phyloP scores from a whole-genome alignment of 2,113 vertebrate species.

The Heptranchias perlo region DNA sequence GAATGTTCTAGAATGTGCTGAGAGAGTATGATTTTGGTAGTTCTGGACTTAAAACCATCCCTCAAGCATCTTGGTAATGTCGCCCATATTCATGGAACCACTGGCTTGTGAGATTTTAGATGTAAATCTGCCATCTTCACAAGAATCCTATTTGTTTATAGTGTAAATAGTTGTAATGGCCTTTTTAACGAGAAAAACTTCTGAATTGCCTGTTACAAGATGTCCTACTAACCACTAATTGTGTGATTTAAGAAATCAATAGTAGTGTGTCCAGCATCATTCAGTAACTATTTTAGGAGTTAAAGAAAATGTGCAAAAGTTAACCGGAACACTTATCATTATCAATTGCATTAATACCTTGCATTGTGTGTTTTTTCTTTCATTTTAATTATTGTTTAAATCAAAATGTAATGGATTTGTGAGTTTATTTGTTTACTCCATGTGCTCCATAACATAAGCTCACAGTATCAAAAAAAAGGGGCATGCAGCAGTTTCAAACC shows the following conservation, averaged over 20 bases:
- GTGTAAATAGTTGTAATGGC: conserved; percentile 87
- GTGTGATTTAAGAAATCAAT: conserved; percentile 51
- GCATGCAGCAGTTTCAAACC: background rate
- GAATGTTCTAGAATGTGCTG: conserved; percentile 28
- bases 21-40: conserved; percentile 27
- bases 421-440: conserved; percentile 51
- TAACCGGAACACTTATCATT: conserved; percentile 24
- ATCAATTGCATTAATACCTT: conserved; percentile 24
- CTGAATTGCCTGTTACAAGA: conserved; percentile 74
- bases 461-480: conserved; percentile 48
- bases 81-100: conserved; percentile 55
- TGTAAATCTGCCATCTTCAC: conserved; percentile 64
- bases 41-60: conserved; percentile 32
- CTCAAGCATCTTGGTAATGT: conserved; percentile 22
- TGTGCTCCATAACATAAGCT: conserved; percentile 52
- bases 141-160: conserved; percentile 69
- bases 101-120: conserved; percentile 69
- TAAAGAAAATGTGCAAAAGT: conserved; percentile 17
- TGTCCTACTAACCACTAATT: conserved; percentile 72
- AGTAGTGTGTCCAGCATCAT: conserved; percentile 56
- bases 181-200: conserved; percentile 84
- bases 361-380: conserved; percentile 10
- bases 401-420: conserved; percentile 57
- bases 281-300: conserved; percentile 45
- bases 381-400: conserved; percentile 39